Conservation (phyloP, 2,113 vertebrate species). For the Eurystomus gularis region DNA sequence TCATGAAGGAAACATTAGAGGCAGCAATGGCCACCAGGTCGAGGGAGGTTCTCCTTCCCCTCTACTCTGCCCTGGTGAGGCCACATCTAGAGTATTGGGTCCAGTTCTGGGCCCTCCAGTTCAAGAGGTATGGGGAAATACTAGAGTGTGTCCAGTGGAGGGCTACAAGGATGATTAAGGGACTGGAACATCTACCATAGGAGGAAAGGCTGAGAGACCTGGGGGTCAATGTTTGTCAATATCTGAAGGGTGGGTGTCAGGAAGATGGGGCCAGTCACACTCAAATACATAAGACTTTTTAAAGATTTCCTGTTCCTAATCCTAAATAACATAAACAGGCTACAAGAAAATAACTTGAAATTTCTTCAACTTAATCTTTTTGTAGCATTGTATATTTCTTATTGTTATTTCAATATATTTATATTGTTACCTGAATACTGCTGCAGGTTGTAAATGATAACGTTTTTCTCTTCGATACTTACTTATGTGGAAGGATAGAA, state of each 20-base stretch:
- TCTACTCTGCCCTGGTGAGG: no score
- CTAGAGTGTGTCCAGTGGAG: no score
- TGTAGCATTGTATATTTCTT: neutral
- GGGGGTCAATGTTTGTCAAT: no score
- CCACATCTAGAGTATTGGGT: no score
- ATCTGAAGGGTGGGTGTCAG: no score
- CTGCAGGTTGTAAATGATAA: neutral
- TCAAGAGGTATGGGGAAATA: no score
- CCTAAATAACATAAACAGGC: neutral
- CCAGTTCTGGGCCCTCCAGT: no score
- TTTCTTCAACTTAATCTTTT: neutral
- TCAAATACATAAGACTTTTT: neutral
- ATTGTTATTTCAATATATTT: neutral
- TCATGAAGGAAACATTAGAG: neutral
- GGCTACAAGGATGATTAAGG: no score
- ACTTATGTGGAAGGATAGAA: neutral
- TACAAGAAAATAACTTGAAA: neutral
- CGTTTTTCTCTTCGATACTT: neutral
- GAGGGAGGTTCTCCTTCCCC: no score
- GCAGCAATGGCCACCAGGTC: no score
- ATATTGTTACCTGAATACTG: neutral
- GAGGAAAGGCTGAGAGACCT: no score
- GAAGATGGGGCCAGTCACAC: neutral
- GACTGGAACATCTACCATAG: no score
- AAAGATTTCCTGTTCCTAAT: neutral